These are phyloP conservation scores for Rhodophaea formosa DNA, from an alignment of 2,888 invertebrate genomes.

Conservation along the genomic window DNA sequence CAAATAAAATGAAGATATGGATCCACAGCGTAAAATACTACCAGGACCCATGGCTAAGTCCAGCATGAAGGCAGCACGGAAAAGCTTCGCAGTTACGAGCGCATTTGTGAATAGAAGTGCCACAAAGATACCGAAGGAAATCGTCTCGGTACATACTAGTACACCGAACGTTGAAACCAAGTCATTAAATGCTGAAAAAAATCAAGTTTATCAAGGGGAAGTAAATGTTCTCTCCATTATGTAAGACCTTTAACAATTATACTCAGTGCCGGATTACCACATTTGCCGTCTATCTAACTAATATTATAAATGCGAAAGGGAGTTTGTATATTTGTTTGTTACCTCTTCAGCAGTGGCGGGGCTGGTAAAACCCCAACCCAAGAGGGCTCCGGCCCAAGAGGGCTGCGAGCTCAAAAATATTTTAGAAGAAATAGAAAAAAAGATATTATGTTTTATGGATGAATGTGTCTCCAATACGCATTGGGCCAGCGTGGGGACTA, in stretches of 20 bases:
- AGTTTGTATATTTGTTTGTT: no score
- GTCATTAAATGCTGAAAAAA: conserved; percentile 51
- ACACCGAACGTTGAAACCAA: conserved; percentile 58
- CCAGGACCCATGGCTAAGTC: conserved; percentile 62
- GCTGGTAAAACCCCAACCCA: no score
- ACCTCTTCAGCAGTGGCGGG: no score
- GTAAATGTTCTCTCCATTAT: conserved; percentile 67
- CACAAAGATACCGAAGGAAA: conserved; percentile 51
- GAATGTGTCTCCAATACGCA: no score
- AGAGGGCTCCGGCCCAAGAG: no score
- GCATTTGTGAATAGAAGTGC: conserved; percentile 38
- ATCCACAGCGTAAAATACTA: conserved; percentile 53
- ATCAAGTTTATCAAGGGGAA: conserved; percentile 63
- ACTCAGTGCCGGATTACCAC: no score
- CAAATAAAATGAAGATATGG: conserved; percentile 39
- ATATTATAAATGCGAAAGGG: no score
- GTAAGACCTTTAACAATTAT: conserved; percentile 39
- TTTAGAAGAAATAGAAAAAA: no score
- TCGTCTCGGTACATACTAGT: conserved; percentile 60
- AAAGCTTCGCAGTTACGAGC: conserved; percentile 49
- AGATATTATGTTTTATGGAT: no score
- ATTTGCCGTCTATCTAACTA: no score
- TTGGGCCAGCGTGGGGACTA: no score
- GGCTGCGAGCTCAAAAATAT: no score
- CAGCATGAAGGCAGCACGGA: conserved; percentile 50